phyloP scores from a whole-genome alignment of 2,113 vertebrate genomes.

The Prinia subflava region DNA sequence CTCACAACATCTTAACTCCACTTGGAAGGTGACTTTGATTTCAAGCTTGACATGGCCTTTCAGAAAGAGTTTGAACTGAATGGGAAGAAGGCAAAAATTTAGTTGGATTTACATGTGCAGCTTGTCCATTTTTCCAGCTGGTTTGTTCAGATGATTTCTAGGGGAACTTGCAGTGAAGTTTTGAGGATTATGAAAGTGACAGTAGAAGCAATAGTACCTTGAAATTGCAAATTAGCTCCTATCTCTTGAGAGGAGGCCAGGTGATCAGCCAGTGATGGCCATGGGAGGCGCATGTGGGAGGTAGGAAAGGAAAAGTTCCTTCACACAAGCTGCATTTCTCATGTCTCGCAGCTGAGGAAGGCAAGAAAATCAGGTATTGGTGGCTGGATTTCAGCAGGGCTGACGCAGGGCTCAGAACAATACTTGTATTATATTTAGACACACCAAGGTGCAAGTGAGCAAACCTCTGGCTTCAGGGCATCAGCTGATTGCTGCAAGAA shows the following conservation, averaged over 20 bases:
- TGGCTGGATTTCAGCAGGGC: background rate
- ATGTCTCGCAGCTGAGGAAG: background rate
- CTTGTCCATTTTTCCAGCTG: background rate
- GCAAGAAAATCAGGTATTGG: conserved; percentile 41
- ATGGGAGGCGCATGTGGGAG: background rate
- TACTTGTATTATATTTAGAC: conserved; percentile 34
- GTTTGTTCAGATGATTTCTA: background rate
- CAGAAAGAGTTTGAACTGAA: background rate
- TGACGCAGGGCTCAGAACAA: conserved; percentile 34
- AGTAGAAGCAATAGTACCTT: background rate
- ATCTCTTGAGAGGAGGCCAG: background rate
- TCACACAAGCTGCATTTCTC: background rate
- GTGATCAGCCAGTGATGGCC: background rate
- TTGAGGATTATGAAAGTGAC: background rate
- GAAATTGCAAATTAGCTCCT: background rate
- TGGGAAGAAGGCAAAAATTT: background rate
- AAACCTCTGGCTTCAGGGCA: conserved; percentile 49
- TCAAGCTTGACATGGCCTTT: background rate
- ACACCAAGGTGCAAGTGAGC: conserved; percentile 9
- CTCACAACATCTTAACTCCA: background rate
- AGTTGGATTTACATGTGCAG: background rate
- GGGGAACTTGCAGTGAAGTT: background rate
- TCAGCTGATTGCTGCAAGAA: conserved; percentile 50
- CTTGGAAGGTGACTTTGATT: background rate
- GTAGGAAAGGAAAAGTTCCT: conserved; percentile 6